Conservation (phyloP, 2,888 invertebrate genomes). For the Oligia fasciuncula region DNA sequence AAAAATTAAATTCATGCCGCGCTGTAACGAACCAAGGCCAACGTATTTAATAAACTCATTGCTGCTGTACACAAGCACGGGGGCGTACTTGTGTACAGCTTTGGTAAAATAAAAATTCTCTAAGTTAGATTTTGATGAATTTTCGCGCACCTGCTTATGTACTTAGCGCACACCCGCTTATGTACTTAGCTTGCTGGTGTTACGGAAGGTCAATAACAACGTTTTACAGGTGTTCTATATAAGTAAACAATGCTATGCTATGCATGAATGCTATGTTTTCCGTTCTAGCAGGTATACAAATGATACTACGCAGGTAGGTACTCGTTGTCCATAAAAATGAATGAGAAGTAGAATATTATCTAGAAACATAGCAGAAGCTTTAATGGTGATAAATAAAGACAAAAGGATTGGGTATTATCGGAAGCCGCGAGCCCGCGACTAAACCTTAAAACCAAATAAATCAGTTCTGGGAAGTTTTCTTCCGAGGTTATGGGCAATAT, state of each 20-base stretch:
- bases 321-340: neutral
- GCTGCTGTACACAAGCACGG: too few relatives aligned
- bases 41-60: constrained; percentile 16
- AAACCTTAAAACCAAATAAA: constrained; percentile 36
- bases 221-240: neutral
- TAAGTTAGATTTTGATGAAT: constrained; percentile 3
- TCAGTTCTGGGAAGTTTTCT: constrained; percentile 34
- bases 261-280: too few relatives aligned
- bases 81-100: neutral
- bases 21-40: constrained; percentile 27
- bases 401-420: neutral
- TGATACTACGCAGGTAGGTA: neutral
- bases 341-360: neutral
- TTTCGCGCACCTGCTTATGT: neutral
- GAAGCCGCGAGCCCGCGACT: neutral
- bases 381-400: neutral
- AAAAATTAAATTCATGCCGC: constrained; percentile 12
- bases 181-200: neutral
- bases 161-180: neutral
- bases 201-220: neutral
- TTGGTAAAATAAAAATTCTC: constrained; percentile 7
- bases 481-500: constrained; percentile 18
- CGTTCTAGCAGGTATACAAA: neutral
- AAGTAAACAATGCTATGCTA: too few relatives aligned
- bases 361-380: neutral